Evolutionary conservation across 2,797 vertebrate genomes (phyloP), one percentile per base, ranked within the genome.

Genomic region (Otolemur crassicaudatus): DNA sequence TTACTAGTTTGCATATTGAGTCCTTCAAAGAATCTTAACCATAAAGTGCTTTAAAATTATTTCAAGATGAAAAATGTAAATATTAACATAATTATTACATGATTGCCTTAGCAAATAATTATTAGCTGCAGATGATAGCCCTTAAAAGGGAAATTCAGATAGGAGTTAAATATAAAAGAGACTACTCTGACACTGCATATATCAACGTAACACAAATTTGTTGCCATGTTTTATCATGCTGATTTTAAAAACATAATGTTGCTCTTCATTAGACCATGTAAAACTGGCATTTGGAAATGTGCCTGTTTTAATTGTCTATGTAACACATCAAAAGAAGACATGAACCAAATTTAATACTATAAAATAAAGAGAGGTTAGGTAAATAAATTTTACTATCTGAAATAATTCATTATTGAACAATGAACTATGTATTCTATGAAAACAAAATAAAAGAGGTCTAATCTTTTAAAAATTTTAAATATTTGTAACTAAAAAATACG

Each of bases 11-110:
- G 11, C 7, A 63, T 27, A 83, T 11, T 90, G 61, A 56, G 7
- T 73, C 16, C 1, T 86, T 80, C 13, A 65, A 29, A 81, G 2
- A 0, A 73, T 56, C 29, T 76, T 75, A 75, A 37, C 69, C 3
- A 92, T 34, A 93, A 95, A 92, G 4, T 10, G 4, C 46, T 90
- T 95, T 83, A 69, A 89, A 88, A 92, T 90, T 23, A 75, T 46
- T 10, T 70, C 17, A 76, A 77, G 2, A 19, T 13, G 31, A 90
- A 82, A 87, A 80, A 37, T 37, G 1, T 34, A 87, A 94, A 80
- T 80, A 90, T 67, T 80, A 76, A 53, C 14, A 23, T 65, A 46
- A 82, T n/a, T 34, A 40, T 67, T 49, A 69, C 16, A 84, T 1
- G 17, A 23, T 11, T 6, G 43, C 7, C 9, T 83, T 7, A 92